Evolutionary conservation across 2,113 vertebrate genomes (phyloP), one percentile per base, ranked within the genome.

Genomic region (Pseudorasbora parva): DNA sequence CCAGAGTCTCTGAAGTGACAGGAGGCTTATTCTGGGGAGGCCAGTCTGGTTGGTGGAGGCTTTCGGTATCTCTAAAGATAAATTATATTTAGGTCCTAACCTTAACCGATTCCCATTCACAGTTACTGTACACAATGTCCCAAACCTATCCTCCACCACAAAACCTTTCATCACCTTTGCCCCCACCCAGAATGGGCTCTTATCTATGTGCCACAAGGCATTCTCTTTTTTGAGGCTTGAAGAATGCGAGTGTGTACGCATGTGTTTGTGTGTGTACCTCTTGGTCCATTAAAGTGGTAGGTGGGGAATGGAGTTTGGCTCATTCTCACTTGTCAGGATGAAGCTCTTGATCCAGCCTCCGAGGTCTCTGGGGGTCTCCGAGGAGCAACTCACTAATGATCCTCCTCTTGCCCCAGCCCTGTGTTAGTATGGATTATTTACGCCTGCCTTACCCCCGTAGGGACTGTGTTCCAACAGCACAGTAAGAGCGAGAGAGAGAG

Each of bases 1-100:
- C 98, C 94, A 95, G 98, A 98, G 97, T 97, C 96, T 97, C 95
- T 95, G 95, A 95, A 95, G 96, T 95, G 95, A 94, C 95, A 94
- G 95, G 84, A 94, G 96, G 97, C 82, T 45, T 97, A 97, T 99
- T 98, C 97, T 97, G 94, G 95, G 91, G 97, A 99, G 98, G 90
- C 78, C 90, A 91, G 92, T 93, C 95, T 94, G 95, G 90, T 94
- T 93, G 89, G 94, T 94, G 91, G 94, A 93, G 95, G 94, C 95
- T 96, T 96, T 97, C 96, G 95, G 94, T 93, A 21, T 91, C 94
- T 96, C 95, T 95, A 96, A 98, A 97, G 94, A 94, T 96, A 96
- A 96, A 95, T 97, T 96, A 96, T 95, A 95, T 80, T 81, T 96
- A 95, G 95, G 95, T 94, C 93, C 95, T 95, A 96, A 97, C 95